These are phyloP conservation scores for Standfussiana lucernea DNA, from an alignment of 2,888 invertebrate species.

Conservation along the genomic window DNA sequence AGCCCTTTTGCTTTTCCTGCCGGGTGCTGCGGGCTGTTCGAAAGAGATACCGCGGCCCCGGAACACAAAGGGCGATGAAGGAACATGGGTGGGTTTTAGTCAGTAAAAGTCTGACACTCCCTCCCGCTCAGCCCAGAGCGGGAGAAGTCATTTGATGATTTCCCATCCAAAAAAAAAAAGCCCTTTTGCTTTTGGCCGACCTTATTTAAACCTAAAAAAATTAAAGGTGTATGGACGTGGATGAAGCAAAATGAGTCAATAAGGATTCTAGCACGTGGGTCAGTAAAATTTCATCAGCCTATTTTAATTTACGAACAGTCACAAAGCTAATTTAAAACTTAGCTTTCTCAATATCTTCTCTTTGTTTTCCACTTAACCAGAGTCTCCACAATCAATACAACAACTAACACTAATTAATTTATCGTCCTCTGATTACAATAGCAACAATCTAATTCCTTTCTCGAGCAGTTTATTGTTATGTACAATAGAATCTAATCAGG, in stretches of 20 bases:
- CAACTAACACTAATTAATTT: constrained; percentile 46
- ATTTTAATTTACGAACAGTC: background rate
- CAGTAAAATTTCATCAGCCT: background rate
- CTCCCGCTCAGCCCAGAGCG: no score
- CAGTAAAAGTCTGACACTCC: no score
- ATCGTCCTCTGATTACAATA: constrained; percentile 38
- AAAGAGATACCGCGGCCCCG: no score
- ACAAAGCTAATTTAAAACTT: background rate
- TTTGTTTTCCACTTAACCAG: background rate
- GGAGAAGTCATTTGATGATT: no score
- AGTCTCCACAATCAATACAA: constrained; percentile 11
- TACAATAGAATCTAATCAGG: constrained; percentile 44
- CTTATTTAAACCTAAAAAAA: background rate
- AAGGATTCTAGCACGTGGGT: background rate
- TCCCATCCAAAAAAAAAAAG: no score
- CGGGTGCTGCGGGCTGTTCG: no score
- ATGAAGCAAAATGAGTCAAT: background rate
- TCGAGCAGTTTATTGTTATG: constrained; percentile 46
- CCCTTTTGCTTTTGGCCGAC: background rate
- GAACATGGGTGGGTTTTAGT: no score
- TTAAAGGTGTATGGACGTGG: background rate
- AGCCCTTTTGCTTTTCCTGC: background rate
- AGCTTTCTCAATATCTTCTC: background rate
- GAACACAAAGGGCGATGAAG: no score
- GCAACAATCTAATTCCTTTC: constrained; percentile 40